These are phyloP conservation scores for Seira ritae DNA, from an alignment of 2,888 invertebrate species.

Conservation along the genomic window DNA sequence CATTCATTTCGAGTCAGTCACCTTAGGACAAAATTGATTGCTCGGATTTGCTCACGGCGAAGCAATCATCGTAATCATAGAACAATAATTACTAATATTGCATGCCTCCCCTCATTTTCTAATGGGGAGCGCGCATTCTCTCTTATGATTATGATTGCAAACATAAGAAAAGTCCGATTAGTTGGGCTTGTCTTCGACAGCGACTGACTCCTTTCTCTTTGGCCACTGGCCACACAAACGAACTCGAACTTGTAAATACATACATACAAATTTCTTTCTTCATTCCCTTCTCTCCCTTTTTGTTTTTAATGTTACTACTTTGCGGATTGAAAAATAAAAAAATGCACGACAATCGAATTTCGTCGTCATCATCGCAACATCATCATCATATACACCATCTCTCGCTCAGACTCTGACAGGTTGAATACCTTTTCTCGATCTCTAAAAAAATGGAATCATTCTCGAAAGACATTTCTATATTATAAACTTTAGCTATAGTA, in stretches of 20 bases:
- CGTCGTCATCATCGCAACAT: slow-evolving; percentile 12
- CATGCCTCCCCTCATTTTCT: not conserved
- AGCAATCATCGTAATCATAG: slow-evolving; percentile 30
- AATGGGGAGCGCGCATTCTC: not conserved
- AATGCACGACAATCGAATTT: not conserved
- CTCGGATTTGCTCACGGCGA: slow-evolving; percentile 60
- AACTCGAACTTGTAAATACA: not conserved
- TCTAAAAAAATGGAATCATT: not conserved
- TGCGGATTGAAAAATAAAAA: not conserved
- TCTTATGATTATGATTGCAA: slow-evolving; percentile 11
- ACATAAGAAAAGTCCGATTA: slow-evolving; percentile 45
- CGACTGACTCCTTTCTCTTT: slow-evolving; percentile 54
- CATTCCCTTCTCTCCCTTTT: not conserved
- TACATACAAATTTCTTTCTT: not conserved
- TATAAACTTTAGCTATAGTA: too few relatives aligned
- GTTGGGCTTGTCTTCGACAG: slow-evolving; percentile 28
- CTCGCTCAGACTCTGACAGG: not conserved
- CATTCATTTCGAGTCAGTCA: slow-evolving; percentile 22
- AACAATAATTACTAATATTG: slow-evolving; percentile 45
- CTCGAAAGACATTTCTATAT: not conserved
- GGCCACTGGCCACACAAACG: slow-evolving; percentile 52
- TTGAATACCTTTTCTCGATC: slow-evolving; percentile 28
- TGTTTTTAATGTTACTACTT: not conserved
- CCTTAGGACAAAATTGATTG: slow-evolving; percentile 59
- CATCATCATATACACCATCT: not conserved